Base-by-base conservation (phyloP, 2,797 vertebrate species). In the Anguilla megastoma region DNA sequence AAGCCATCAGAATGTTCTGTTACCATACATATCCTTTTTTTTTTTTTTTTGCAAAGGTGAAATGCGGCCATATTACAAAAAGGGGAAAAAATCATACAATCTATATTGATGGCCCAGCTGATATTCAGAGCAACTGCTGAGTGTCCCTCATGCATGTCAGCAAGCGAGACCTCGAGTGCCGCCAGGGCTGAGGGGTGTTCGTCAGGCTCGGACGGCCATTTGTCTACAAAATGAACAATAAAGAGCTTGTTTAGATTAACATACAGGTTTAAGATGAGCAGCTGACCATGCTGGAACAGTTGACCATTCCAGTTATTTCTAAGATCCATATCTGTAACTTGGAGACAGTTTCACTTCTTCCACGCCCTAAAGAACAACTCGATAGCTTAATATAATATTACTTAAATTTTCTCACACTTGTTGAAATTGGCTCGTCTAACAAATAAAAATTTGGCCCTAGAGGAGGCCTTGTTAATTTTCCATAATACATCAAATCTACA, bases 81-180 rank as follows among this genome's bases (percentile, higher is more conserved):
- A 27, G 4, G 54, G 66, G 7, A 16, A 50, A 7, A 6, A 87
- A 21, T 92, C 93, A 90, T 92, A 97, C 97, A 93, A 86, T 98
- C 96, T 89, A 95, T 90, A 48, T 93, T 94, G 87, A 98, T 91
- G 33, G 91, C 92, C 97, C 97, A 97, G 89, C 94, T 96, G 91
- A 97, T 91, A 80, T 96, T 95, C 90, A 96, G 85, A 9, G 63
- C 30, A 18, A 85, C 54, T 8, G 95, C 85, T 18, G 82, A 95
- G 27, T 58, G 14, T 36, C 1, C 50, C 16, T 18, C 85, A 85
- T 21, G 8, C 16, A n/a, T 6, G 0, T 87, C 14, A 87, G 45
- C 88, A 41, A 12, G 27, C 4, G 85, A 0, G 71, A 90, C 91
- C 0, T 0, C 89, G 66, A 97, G 91, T 2, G 41, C 52, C 9